Percentiles rank a stretch among this genome's conserved stretches.
Conservation (phyloP, 2,113 vertebrate genomes). For the Gila orcuttii region DNA sequence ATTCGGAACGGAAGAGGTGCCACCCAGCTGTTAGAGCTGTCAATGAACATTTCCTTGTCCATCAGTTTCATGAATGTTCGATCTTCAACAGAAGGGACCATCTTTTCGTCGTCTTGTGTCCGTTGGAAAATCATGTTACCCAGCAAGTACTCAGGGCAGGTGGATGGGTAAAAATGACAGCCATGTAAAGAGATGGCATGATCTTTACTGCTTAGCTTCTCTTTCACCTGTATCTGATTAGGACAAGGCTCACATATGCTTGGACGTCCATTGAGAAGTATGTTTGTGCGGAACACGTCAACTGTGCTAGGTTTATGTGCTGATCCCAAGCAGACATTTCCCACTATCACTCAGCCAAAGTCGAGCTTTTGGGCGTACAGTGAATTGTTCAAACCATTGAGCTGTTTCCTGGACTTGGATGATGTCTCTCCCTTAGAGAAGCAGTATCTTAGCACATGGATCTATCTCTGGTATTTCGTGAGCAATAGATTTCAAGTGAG, state of each 20-base stretch:
- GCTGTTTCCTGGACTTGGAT: too few relatives aligned
- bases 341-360: too few relatives aligned
- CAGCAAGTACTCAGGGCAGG: not conserved
- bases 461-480: too few relatives aligned
- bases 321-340: not conserved
- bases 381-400: too few relatives aligned
- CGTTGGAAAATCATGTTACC: not conserved
- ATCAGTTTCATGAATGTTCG: not conserved
- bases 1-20: not conserved
- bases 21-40: not conserved
- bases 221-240: slow-evolving; percentile 4
- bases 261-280: not conserved
- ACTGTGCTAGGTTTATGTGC: not conserved
- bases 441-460: too few relatives aligned
- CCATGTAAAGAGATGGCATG: not conserved
- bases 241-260: not conserved
- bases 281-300: not conserved
- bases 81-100: not conserved
- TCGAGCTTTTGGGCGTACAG: too few relatives aligned
- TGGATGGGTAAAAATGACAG: not conserved
- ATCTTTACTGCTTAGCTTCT: not conserved
- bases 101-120: not conserved
- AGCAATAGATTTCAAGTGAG: too few relatives aligned
- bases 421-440: too few relatives aligned
- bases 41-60: not conserved